Evolutionary conservation across 2,888 invertebrate genomes (phyloP).

Genomic region (Acanthosepion esculentum): DNA sequence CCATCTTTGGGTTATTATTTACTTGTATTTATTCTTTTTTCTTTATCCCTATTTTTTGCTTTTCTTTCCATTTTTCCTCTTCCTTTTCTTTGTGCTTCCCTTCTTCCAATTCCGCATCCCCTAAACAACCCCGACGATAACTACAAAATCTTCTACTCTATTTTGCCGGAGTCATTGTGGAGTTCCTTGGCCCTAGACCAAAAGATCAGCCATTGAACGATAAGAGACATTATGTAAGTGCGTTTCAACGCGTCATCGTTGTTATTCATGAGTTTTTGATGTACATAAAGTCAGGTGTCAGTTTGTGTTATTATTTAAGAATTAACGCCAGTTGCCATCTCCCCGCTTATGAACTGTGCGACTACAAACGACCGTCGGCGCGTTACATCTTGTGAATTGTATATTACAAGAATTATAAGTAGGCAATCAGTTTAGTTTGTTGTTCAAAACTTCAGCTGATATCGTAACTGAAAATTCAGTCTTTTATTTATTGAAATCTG

Average conservation of each 20-base stretch:
- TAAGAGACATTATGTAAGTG: neutral
- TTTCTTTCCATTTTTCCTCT: too few species aligned
- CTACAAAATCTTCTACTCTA: neutral
- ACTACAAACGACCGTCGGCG: neutral
- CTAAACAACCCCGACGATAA: too few species aligned
- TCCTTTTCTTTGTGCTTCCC: too few species aligned
- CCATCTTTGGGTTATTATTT: too few species aligned
- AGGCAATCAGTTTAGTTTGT: constrained; percentile 33
- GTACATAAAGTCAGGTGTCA: neutral
- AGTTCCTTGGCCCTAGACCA: too few species aligned
- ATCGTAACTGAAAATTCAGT: neutral
- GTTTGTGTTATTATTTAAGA: neutral
- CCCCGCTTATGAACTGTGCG: neutral
- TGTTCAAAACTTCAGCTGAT: neutral
- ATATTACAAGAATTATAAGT: neutral
- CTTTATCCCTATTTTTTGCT: too few species aligned
- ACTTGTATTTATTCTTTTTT: too few species aligned
- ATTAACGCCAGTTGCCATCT: neutral
- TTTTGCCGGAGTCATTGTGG: neutral
- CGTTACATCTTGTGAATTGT: neutral
- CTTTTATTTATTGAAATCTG: neutral
- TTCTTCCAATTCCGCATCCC: neutral
- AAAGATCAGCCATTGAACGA: neutral
- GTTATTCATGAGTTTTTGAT: constrained; percentile 1
- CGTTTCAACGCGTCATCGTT: constrained; percentile 15